A percentile compares a stretch with the other conserved stretches of the same genome.
These are phyloP conservation scores for Montifringilla adamsi DNA, from an alignment of 2,113 vertebrate species.

Conservation along the genomic window DNA sequence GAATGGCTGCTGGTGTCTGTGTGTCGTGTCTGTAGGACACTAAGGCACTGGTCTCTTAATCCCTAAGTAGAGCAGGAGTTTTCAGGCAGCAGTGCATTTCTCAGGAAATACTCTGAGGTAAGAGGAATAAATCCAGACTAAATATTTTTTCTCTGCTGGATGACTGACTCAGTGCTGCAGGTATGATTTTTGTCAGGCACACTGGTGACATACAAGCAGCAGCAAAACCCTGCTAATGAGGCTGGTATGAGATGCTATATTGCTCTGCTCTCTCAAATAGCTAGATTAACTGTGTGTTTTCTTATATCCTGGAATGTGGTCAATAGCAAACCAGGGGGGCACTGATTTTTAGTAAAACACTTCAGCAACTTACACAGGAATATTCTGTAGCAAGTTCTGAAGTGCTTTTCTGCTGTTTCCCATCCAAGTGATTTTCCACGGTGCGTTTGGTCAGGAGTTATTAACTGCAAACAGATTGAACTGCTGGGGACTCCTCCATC, in stretches of 20 bases:
- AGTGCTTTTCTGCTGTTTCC: constrained; percentile 33
- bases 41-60: background rate
- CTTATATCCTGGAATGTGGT: constrained; percentile 8
- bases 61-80: background rate
- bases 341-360: constrained; percentile 24
- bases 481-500: constrained; percentile 21
- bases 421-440: constrained; percentile 53
- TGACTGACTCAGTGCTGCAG: background rate
- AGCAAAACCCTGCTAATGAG: constrained; percentile 16
- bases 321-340: background rate
- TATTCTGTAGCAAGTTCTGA: constrained; percentile 40
- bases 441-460: constrained; percentile 39
- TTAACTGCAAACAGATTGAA: constrained; percentile 62
- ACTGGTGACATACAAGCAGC: constrained; percentile 8
- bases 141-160: background rate
- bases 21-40: background rate
- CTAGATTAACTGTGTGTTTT: constrained; percentile 47
- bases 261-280: background rate
- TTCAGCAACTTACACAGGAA: constrained; percentile 30
- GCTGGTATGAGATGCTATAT: background rate
- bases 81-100: background rate
- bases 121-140: background rate
- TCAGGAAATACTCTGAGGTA: background rate
- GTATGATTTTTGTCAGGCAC: constrained; percentile 16
- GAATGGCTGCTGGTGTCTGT: background rate